Evolutionary conservation across 2,888 invertebrate genomes (phyloP), one percentile per base, ranked within the genome.

Genomic region (Capitulum mitella): DNA sequence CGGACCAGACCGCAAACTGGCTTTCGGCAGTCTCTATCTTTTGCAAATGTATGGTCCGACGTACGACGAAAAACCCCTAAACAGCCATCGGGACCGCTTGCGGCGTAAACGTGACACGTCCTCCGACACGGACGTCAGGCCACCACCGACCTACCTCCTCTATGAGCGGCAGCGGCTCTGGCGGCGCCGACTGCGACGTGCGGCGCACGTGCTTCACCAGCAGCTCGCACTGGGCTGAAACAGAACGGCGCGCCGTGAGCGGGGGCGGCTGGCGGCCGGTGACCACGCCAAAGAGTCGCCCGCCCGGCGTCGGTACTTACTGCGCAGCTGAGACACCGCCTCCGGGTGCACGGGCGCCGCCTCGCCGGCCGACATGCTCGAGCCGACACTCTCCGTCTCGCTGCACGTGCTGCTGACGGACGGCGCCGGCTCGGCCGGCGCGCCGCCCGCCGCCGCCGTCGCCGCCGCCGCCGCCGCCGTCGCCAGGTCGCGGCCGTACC

Each of bases 301-400:
- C n/a, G n/a, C n/a, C n/a, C n/a, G n/a, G n/a, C n/a, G n/a, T 91
- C 91, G 89, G 32, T 89, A 87, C 78, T 91, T 86, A 79, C 91
- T 84, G 81, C 87, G 88, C 85, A 89, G 91, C 83, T 88, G 84
- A 78, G 85, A 84, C 81, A 83, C 83, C 12, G 83, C 83, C 16
- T 70, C 70, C 8, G 37, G 58, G 29, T n/a, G 58, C n/a, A 58
- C 58, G n/a, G n/a, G n/a, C n/a, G n/a, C n/a, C n/a, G n/a, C n/a
- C n/a, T n/a, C n/a, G n/a, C n/a, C n/a, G n/a, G 58, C n/a, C 58
- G 58, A 19, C 58, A 10, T 8, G 58, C 43, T 29, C n/a, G 58
- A 58, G 58, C 70, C 70, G 19, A 70, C 40, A 12, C 70, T 70
- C 26, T 70, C 70, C 6, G 70, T 70, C 70, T 70, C 70, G 40